Percentiles rank a stretch among this genome's conserved stretches.
These are phyloP conservation scores for Asteroscopus sphinx DNA, from an alignment of 2,888 invertebrate genomes.

Conservation along the genomic window DNA sequence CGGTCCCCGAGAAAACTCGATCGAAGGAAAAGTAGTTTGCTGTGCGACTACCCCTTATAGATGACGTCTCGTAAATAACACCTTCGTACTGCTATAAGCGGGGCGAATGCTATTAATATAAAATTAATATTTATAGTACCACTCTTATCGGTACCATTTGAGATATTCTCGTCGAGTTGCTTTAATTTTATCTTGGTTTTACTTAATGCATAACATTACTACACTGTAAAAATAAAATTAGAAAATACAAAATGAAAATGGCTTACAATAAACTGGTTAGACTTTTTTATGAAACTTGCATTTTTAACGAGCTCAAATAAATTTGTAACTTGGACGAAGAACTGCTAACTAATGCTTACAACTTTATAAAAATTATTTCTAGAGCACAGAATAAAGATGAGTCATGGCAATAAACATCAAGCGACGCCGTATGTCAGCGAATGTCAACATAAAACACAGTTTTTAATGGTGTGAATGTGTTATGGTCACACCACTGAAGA, in stretches of 20 bases:
- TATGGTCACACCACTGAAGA: slow-evolving; percentile 60
- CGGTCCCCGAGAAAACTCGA: slow-evolving; percentile 85
- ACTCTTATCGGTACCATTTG: slow-evolving; percentile 23
- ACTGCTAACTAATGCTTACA: slow-evolving; percentile 44
- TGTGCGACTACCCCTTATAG: slow-evolving; percentile 73
- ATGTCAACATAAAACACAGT: slow-evolving; percentile 66
- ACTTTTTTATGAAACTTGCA: slow-evolving; percentile 27
- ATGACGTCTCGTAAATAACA: slow-evolving; percentile 66
- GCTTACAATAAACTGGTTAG: slow-evolving; percentile 34
- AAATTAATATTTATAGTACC: slow-evolving; percentile 42
- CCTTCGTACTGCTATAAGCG: slow-evolving; percentile 38
- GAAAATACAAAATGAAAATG: slow-evolving; percentile 37
- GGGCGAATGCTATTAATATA: slow-evolving; percentile 28
- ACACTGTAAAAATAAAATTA: slow-evolving; percentile 3
- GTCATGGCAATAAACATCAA: slow-evolving; percentile 67
- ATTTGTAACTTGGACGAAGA: slow-evolving; percentile 43
- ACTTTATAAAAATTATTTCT: slow-evolving; percentile 47
- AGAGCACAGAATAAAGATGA: slow-evolving; percentile 65
- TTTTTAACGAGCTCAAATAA: slow-evolving; percentile 46
- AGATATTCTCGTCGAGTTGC: slow-evolving; percentile 18
- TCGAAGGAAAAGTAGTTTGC: slow-evolving; percentile 82
- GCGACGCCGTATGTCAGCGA: slow-evolving; percentile 46
- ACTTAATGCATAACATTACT: slow-evolving; percentile 2
- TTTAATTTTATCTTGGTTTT: slow-evolving; percentile 18
- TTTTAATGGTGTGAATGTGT: slow-evolving; percentile 77